phyloP scores from a whole-genome alignment of 1,140 invertebrate species.

The Orussus abietinus region DNA sequence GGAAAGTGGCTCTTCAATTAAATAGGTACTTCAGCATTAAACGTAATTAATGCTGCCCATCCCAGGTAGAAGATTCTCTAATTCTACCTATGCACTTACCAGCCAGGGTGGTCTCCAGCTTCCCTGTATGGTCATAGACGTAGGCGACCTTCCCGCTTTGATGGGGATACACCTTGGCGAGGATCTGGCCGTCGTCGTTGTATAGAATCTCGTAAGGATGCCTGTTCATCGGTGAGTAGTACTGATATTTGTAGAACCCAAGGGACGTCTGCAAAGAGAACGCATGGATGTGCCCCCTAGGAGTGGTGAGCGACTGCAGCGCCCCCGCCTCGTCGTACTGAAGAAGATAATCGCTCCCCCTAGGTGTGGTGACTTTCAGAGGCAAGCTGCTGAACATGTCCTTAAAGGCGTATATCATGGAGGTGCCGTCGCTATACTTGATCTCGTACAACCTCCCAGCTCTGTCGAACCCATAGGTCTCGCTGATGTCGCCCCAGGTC shows the following conservation, averaged over 20 bases:
- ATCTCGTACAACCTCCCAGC: conserved; percentile 83
- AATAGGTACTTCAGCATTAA: too few relatives aligned
- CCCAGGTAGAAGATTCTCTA: too few relatives aligned
- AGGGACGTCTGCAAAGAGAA: conserved; percentile 88
- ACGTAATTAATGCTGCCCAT: too few relatives aligned
- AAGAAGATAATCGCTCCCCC: conserved; percentile 86
- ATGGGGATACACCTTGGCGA: conserved; percentile 85
- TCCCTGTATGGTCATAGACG: conserved; percentile 79
- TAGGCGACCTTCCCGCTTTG: conserved; percentile 86
- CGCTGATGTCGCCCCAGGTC: conserved; percentile 87
- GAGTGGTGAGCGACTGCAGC: conserved; percentile 85
- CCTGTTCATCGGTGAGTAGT: conserved; percentile 83
- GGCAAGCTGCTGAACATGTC: conserved; percentile 85
- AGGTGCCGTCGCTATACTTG: conserved; percentile 81
- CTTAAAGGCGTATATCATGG: conserved; percentile 82
- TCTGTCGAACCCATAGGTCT: conserved; percentile 84
- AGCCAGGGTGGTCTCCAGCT: conserved; percentile 80
- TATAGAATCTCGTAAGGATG: conserved; percentile 88
- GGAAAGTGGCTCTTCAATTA: too few relatives aligned
- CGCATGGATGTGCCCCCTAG: conserved; percentile 86
- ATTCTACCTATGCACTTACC: conserved; percentile 54
- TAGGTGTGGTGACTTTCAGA: conserved; percentile 85
- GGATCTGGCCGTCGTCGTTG: conserved; percentile 83
- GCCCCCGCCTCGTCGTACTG: conserved; percentile 91
- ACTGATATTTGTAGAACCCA: conserved; percentile 89